Percentiles rank a stretch among this genome's conserved stretches.
phyloP scores from a whole-genome alignment of 2,113 vertebrate species.

The Eublepharis macularius region DNA sequence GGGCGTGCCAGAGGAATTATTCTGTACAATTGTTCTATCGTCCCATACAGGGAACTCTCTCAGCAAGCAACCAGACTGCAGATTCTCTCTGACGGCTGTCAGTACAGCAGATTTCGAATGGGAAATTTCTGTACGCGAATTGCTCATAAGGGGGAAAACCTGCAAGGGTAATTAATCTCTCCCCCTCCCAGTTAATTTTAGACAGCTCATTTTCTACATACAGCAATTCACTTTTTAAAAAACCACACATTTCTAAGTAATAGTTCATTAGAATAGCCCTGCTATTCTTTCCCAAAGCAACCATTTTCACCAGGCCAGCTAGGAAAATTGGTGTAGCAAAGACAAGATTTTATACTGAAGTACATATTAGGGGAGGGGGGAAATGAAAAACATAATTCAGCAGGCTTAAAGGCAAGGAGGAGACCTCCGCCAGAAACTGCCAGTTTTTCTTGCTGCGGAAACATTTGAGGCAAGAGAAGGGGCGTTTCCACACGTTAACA shows the following conservation, averaged over 20 bases:
- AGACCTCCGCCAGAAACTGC: neutral
- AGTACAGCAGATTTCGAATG: constrained; percentile 2
- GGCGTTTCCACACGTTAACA: too few species aligned
- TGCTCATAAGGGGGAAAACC: neutral
- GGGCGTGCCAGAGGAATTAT: too few species aligned
- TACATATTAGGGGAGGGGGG: neutral
- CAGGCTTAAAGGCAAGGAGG: neutral
- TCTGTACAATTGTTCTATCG: neutral
- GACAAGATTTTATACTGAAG: neutral
- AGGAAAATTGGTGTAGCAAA: neutral
- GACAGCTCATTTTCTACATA: too few species aligned
- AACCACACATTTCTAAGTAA: neutral
- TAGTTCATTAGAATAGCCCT: constrained; percentile 3
- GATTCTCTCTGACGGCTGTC: neutral
- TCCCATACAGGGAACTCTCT: neutral
- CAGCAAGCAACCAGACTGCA: neutral
- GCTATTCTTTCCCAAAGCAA: constrained; percentile 11
- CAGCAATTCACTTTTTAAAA: neutral
- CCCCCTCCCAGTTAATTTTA: neutral
- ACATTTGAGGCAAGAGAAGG: neutral
- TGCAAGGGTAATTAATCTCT: too few species aligned
- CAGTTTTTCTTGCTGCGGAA: neutral
- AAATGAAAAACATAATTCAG: neutral
- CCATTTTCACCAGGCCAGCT: constrained; percentile 34
- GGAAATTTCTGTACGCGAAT: neutral